Evolutionary conservation across 2,888 invertebrate genomes (phyloP).

Genomic region (Drosophila lutescens): DNA sequence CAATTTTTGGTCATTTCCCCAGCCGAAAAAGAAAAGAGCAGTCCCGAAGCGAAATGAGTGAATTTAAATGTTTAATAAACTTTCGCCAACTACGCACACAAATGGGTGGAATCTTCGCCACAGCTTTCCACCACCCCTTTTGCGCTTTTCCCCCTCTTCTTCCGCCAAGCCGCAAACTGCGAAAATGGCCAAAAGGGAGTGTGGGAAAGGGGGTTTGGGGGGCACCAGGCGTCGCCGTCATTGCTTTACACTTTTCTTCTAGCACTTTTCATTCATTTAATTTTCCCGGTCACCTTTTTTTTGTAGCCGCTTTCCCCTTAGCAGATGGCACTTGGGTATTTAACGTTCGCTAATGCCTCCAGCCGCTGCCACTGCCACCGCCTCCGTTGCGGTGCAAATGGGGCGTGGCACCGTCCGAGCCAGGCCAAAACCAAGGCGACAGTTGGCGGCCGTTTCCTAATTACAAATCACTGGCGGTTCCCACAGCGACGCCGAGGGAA

Average conservation of each 20-base stretch:
- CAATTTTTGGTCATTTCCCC: slow-evolving; percentile 78
- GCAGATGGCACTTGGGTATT: slow-evolving; percentile 80
- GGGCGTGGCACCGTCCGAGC: slow-evolving; percentile 65
- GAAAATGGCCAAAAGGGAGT: slow-evolving; percentile 48
- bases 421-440: slow-evolving; percentile 69
- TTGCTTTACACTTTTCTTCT: slow-evolving; percentile 78
- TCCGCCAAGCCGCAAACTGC: slow-evolving; percentile 65
- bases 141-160: slow-evolving; percentile 1
- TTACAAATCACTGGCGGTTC: slow-evolving; percentile 82
- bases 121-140: background rate
- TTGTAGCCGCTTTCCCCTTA: slow-evolving; percentile 21
- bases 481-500: slow-evolving; percentile 49
- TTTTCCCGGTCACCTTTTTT: slow-evolving; percentile 55
- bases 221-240: slow-evolving; percentile 73
- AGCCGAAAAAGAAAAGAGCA: slow-evolving; percentile 39
- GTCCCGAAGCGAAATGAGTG: slow-evolving; percentile 63
- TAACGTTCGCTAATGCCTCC: slow-evolving; percentile 78
- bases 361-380: slow-evolving; percentile 40
- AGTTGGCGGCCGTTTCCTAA: slow-evolving; percentile 82
- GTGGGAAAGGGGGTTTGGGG: background rate
- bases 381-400: slow-evolving; percentile 69
- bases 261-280: slow-evolving; percentile 77
- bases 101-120: slow-evolving; percentile 24
- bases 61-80: slow-evolving; percentile 81
- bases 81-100: slow-evolving; percentile 59